Evolutionary conservation across 2,113 vertebrate species (phyloP).

Genomic region (Rhagologus leucostigma): DNA sequence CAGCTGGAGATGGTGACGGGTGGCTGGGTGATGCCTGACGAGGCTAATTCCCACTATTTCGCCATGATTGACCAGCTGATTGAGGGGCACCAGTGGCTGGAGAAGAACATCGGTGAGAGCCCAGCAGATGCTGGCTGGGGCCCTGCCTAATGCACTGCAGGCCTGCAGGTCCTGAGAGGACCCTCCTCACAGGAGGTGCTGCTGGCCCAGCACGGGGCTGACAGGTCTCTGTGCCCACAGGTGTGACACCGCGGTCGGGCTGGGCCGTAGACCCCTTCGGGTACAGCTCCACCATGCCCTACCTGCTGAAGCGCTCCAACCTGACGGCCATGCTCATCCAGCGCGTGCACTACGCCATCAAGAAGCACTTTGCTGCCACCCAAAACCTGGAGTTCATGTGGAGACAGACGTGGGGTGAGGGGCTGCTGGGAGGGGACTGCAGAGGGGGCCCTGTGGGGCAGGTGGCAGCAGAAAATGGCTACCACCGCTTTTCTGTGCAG

Average conservation of each 20-base stretch:
- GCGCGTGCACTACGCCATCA: slow-evolving; percentile 93
- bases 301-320: slow-evolving; percentile 90
- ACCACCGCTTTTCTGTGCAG: rapidly evolving
- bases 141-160: rapidly evolving
- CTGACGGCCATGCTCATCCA: slow-evolving; percentile 97
- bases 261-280: slow-evolving; percentile 98
- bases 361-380: slow-evolving; percentile 92
- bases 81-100: slow-evolving; percentile 97
- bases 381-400: slow-evolving; percentile 97
- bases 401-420: slow-evolving; percentile 93
- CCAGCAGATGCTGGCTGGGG: neutral
- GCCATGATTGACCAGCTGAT: slow-evolving; percentile 98
- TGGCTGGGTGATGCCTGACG: slow-evolving; percentile 98
- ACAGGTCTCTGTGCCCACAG: slow-evolving; percentile 42
- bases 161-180: neutral
- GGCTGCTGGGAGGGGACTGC: neutral
- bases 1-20: slow-evolving; percentile 96
- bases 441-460: rapidly evolving
- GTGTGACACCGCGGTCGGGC: slow-evolving; percentile 82
- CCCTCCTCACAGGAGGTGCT: rapidly evolving
- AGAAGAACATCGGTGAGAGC: slow-evolving; percentile 88
- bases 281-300: slow-evolving; percentile 94
- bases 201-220: rapidly evolving
- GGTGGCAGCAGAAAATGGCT: neutral
- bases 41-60: slow-evolving; percentile 94